Percentiles rank a stretch among this genome's conserved stretches.
Conservation (phyloP, 37 sponge, comb jelly and placozoan genomes). For the Geodia barretti region DNA sequence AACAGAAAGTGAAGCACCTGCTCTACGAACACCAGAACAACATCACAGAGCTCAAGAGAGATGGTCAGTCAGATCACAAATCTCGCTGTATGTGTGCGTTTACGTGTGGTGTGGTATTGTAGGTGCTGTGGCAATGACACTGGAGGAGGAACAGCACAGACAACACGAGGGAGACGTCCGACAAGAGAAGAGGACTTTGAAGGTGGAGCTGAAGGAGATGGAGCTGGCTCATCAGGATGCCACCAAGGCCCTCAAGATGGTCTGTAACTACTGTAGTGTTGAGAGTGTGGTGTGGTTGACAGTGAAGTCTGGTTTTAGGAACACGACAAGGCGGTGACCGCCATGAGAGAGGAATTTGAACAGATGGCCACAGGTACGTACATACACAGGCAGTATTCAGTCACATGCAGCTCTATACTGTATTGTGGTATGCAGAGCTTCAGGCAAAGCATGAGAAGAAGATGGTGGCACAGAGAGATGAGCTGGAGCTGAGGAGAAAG, state of each 20-base stretch:
- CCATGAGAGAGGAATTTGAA: constrained; percentile 85
- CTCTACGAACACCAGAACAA: constrained; percentile 98
- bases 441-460: constrained; percentile 88
- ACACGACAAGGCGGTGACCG: constrained; percentile 81
- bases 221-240: constrained; percentile 95
- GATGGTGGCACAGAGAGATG: constrained; percentile 87
- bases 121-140: constrained; percentile 82
- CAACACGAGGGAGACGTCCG: constrained; percentile 62
- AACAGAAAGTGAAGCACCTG: constrained; percentile 99
- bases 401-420: neutral
- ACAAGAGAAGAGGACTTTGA: constrained; percentile 81
- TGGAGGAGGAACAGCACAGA: constrained; percentile 87
- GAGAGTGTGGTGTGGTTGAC: no score
- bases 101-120: neutral
- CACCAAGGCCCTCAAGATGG: constrained; percentile 77
- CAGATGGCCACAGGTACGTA: constrained; percentile 46
- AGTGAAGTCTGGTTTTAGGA: no score
- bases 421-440: constrained; percentile 64
- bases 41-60: constrained; percentile 95
- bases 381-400: neutral
- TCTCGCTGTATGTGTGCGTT: no score
- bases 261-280: neutral
- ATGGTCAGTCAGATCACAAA: constrained; percentile 43
- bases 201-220: constrained; percentile 90
- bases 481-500: constrained; percentile 95